Conservation (phyloP, 2,888 invertebrate species). For the Drosophila nr. medialis region DNA sequence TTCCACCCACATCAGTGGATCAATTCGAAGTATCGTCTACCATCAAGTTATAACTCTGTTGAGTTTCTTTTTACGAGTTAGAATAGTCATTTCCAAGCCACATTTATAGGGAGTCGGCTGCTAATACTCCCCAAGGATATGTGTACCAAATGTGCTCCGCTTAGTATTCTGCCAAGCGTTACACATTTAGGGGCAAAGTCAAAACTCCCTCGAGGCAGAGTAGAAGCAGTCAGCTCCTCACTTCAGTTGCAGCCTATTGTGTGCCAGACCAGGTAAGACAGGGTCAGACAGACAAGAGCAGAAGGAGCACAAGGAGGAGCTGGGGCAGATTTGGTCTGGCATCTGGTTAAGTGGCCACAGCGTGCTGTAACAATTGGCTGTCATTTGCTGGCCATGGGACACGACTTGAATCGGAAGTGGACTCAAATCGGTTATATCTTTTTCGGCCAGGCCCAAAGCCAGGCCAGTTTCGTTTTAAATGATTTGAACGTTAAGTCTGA, state of each 20-base stretch:
- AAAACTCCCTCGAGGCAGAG: neutral
- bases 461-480: constrained; percentile 54
- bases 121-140: neutral
- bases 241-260: constrained; percentile 35
- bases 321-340: neutral
- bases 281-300: neutral
- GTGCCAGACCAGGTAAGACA: constrained; percentile 28
- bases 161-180: neutral
- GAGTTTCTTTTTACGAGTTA: neutral
- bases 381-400: constrained; percentile 62
- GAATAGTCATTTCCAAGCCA: neutral
- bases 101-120: neutral
- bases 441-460: constrained; percentile 13
- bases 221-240: neutral
- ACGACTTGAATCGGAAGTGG: constrained; percentile 34
- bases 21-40: too few species aligned
- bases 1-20: too few species aligned
- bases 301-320: neutral
- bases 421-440: constrained; percentile 11
- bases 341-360: constrained; percentile 65
- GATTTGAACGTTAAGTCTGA: constrained; percentile 60
- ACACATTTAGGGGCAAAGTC: neutral
- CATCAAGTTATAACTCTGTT: neutral
- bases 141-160: neutral
- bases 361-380: constrained; percentile 72